A percentile compares a stretch with the other conserved stretches of the same genome.
Evolutionary conservation across 35 echinoderm and acorn worm genomes (phyloP).

Genomic region (Ptychodera flava): DNA sequence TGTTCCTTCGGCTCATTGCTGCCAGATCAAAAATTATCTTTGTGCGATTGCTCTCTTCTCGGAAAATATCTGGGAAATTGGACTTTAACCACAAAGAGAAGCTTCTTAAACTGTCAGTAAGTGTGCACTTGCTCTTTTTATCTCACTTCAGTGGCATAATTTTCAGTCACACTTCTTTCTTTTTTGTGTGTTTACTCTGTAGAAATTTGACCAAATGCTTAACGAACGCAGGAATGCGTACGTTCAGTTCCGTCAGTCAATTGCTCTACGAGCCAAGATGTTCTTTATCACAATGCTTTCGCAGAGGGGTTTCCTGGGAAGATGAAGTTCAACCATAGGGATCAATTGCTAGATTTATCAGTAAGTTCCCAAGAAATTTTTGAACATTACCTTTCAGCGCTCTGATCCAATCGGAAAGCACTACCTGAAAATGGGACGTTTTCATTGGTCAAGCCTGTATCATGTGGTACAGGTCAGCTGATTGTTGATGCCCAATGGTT

Average conservation of each 20-base stretch:
- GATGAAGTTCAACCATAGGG: slow-evolving; percentile 80
- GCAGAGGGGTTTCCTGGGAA: slow-evolving; percentile 83
- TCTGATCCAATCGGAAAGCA: no score
- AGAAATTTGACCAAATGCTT: slow-evolving; percentile 74
- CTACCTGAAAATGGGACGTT: no score
- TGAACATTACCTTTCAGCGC: no score
- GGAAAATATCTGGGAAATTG: neutral
- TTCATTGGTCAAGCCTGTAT: no score
- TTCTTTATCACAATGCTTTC: slow-evolving; percentile 87
- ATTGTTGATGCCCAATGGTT: no score
- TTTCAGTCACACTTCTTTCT: neutral
- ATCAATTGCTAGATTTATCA: slow-evolving; percentile 48
- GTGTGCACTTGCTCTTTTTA: neutral
- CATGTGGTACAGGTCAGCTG: no score
- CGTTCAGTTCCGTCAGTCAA: slow-evolving; percentile 51
- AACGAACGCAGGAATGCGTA: slow-evolving; percentile 37
- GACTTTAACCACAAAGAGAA: neutral
- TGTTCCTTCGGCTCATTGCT: neutral
- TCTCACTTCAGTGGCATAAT: no score
- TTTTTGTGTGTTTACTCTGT: slow-evolving; percentile 14
- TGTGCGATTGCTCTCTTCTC: neutral
- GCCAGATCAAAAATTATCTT: neutral
- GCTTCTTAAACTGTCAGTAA: neutral
- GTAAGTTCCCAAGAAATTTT: slow-evolving; percentile 66
- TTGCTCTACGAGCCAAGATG: slow-evolving; percentile 74